Percentiles rank a stretch among this genome's conserved stretches.
These are phyloP conservation scores for Ptychochromis oligacanthus DNA, from an alignment of 2,113 vertebrate species.

Conservation along the genomic window DNA sequence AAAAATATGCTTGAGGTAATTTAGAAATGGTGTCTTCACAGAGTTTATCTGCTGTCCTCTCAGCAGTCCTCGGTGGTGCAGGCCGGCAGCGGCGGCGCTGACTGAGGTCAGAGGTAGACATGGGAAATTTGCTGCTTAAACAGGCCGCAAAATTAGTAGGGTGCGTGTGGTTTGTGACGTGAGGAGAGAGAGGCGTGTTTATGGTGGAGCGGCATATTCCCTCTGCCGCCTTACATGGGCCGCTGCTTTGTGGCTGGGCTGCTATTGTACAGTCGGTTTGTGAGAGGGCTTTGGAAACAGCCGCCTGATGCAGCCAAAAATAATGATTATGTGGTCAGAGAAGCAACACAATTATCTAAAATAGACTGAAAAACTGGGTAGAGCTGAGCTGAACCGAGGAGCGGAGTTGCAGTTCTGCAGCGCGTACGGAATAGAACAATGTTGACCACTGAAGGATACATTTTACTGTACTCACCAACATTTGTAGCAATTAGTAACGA, in stretches of 20 bases:
- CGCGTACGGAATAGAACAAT: not conserved
- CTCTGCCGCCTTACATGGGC: not conserved
- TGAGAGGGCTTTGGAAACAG: not conserved
- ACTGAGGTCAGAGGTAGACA: not conserved
- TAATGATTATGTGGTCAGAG: not conserved
- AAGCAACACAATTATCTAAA: not conserved
- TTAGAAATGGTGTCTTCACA: not conserved
- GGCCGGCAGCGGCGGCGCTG: not conserved
- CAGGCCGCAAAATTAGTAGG: not conserved
- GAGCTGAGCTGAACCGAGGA: not conserved
- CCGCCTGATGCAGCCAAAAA: not conserved
- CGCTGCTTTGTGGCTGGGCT: fast-evolving
- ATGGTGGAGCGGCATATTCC: fast-evolving
- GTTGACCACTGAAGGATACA: not conserved
- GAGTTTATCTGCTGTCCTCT: not conserved
- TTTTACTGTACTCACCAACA: not conserved
- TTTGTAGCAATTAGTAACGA: not conserved
- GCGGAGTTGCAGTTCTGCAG: not conserved
- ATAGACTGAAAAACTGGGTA: not conserved
- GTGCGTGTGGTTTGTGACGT: not conserved
- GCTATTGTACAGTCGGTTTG: not conserved
- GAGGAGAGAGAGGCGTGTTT: not conserved
- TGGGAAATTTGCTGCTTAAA: not conserved
- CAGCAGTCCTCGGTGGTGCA: not conserved
- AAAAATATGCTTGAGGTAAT: not conserved